Evolutionary conservation across 2,113 vertebrate species (phyloP), one percentile per base, ranked within the genome.

Genomic region (Ploceus nigricollis): DNA sequence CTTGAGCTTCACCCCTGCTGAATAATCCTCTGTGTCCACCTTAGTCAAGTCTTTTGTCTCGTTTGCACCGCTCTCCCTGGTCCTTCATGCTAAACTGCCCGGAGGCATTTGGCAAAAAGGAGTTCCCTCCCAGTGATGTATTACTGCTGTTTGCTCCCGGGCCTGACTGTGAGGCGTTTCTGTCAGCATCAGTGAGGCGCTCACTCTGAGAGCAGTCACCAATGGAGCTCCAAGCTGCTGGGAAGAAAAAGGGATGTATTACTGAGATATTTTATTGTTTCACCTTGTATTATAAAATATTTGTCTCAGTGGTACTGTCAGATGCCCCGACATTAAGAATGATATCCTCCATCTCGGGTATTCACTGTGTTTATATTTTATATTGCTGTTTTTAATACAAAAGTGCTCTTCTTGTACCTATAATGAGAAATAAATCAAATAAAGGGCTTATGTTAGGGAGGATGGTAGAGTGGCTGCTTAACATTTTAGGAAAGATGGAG

Each of bases 401-500:
- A 87, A 91, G 28, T 11, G 21, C 31, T 75, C 20, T 58, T 91
- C 47, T 68, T 75, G 15, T 79, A 61, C 31, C 6, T 68, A 18
- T 81, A 86, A 91, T 58, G 64, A 93, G 45, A 82, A 82, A 89
- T 53, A 82, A 90, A 78, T 66, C 28, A 64, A 60, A 88, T 45
- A 69, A 85, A 73, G 53, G 30, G 28, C 35, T 91, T 10, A 5
- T 15, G 20, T 64, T 56, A 76, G 24, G 53, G 27, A 45, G 3
- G 27, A 68, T 13, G 11, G 30, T 70, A 18, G 31, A 63, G 25
- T 42, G 65, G 35, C n/a, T 93, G 61, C 91, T 96, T 94, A 96
- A 66, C 50, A 77, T 96, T 90, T 85, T 91, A 90, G 53, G 33
- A 57, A 68, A 96, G 86, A 87, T 86, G 69, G 84, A 95, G 65